Evolutionary conservation across 1,140 invertebrate genomes (phyloP).

Genomic region (Trichonephila clavipes): DNA sequence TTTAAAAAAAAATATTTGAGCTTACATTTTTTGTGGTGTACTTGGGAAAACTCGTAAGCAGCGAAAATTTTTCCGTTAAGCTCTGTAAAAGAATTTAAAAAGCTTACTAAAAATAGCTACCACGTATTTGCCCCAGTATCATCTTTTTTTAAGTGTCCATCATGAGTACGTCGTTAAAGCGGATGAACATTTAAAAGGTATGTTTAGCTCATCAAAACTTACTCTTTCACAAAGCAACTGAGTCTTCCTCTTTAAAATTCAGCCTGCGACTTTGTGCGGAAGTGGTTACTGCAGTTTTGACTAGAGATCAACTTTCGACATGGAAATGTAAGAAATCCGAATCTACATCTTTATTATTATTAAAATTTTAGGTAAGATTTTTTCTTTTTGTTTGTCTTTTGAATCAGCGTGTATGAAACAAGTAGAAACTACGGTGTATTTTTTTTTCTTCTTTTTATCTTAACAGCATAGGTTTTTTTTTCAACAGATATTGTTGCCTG

Average conservation of each 20-base stretch:
- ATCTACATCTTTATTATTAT: neutral
- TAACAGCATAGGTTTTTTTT: too few species aligned
- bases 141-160: neutral
- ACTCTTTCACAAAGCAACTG: neutral
- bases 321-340: neutral
- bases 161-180: neutral
- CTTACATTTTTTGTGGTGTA: neutral
- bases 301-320: neutral
- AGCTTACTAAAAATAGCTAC: neutral
- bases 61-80: neutral
- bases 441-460: too few species aligned
- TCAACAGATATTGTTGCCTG: too few species aligned
- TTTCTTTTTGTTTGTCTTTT: too few species aligned
- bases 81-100: neutral
- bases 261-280: neutral
- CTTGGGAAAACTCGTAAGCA: neutral
- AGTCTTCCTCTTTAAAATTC: constrained; percentile 10
- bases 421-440: too few species aligned
- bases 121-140: neutral
- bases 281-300: neutral
- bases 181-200: neutral
- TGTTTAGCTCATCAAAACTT: neutral
- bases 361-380: neutral
- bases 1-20: neutral
- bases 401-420: too few species aligned